Percentiles rank a stretch among this genome's conserved stretches.
Conservation (phyloP, 1,140 invertebrate genomes). For the Apis dorsata region DNA sequence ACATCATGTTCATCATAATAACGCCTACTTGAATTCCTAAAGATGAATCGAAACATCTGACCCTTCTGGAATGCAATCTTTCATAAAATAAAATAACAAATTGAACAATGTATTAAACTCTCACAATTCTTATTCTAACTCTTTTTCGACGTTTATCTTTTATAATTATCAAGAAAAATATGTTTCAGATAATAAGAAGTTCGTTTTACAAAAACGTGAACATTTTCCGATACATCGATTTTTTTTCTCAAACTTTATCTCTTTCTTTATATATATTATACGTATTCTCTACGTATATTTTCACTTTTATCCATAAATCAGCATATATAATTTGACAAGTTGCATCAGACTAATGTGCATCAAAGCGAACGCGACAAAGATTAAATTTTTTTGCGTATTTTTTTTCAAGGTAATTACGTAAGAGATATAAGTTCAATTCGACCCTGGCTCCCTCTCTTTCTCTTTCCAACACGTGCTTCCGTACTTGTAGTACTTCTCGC, state of each 20-base stretch:
- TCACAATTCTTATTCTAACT: neutral
- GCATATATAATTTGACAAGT: neutral
- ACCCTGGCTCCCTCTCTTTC: constrained; percentile 39
- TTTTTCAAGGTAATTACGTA: constrained; percentile 48
- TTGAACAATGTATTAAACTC: neutral
- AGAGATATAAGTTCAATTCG: constrained; percentile 51
- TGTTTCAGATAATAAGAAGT: neutral
- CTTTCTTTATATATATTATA: neutral
- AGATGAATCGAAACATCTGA: constrained; percentile 13
- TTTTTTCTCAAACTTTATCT: too few species aligned
- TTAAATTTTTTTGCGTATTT: constrained; percentile 35
- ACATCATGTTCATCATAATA: neutral
- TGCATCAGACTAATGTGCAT: neutral
- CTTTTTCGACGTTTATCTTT: neutral
- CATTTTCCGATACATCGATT: too few species aligned
- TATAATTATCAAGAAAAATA: neutral
- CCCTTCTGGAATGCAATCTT: constrained; percentile 18
- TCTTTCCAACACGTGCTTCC: constrained; percentile 14
- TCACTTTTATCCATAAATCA: neutral
- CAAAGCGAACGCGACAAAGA: neutral
- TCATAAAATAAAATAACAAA: neutral
- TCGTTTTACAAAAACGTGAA: too few species aligned
- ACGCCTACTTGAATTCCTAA: constrained; percentile 14
- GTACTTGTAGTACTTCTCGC: constrained; percentile 55
- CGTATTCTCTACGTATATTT: too few species aligned